A percentile compares a stretch with the other conserved stretches of the same genome.
phyloP scores from a whole-genome alignment of 2,797 vertebrate species.

The Eupleurogrammus muticus region DNA sequence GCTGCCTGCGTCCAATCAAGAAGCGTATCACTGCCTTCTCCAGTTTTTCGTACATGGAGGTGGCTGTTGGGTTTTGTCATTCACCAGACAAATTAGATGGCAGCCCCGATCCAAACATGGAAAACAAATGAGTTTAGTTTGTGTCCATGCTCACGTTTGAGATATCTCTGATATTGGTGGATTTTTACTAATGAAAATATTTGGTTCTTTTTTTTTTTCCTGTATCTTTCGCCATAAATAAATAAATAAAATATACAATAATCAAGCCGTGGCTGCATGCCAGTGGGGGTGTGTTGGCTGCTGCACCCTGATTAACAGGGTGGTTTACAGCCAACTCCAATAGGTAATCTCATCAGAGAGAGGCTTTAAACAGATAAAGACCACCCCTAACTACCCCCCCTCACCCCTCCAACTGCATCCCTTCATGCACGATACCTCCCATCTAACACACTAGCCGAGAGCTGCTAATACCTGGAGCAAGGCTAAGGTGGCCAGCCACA shows the following conservation, averaged over 20 bases:
- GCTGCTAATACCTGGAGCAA: slow-evolving; percentile 83
- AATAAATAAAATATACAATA: slow-evolving; percentile 15
- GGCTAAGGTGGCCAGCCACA: slow-evolving; percentile 67
- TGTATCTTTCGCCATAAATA: slow-evolving; percentile 29
- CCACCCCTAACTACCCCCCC: slow-evolving; percentile 72
- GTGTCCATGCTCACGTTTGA: slow-evolving; percentile 45
- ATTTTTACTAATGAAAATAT: slow-evolving; percentile 77
- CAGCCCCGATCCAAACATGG: slow-evolving; percentile 34
- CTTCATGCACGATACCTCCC: slow-evolving; percentile 62
- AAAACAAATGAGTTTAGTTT: slow-evolving; percentile 36
- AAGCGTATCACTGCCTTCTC: slow-evolving; percentile 13
- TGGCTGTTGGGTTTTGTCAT: slow-evolving; percentile 36
- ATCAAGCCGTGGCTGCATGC: slow-evolving; percentile 80
- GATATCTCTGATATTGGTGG: slow-evolving; percentile 65
- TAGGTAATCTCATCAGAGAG: slow-evolving; percentile 89
- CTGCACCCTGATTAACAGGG: slow-evolving; percentile 88
- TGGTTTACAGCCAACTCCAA: slow-evolving; percentile 89
- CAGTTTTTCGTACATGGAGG: slow-evolving; percentile 31
- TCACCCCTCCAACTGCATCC: slow-evolving; percentile 49
- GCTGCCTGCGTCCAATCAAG: slow-evolving; percentile 58
- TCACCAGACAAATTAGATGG: slow-evolving; percentile 43
- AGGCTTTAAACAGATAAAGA: slow-evolving; percentile 89
- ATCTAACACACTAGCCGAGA: slow-evolving; percentile 57
- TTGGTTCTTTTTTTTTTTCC: slow-evolving; percentile 32
- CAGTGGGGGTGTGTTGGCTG: slow-evolving; percentile 87